Percentiles rank a stretch among this genome's conserved stretches.
These are phyloP conservation scores for Mycetomoellerius zeteki DNA, from an alignment of 1,140 invertebrate species.

Conservation along the genomic window DNA sequence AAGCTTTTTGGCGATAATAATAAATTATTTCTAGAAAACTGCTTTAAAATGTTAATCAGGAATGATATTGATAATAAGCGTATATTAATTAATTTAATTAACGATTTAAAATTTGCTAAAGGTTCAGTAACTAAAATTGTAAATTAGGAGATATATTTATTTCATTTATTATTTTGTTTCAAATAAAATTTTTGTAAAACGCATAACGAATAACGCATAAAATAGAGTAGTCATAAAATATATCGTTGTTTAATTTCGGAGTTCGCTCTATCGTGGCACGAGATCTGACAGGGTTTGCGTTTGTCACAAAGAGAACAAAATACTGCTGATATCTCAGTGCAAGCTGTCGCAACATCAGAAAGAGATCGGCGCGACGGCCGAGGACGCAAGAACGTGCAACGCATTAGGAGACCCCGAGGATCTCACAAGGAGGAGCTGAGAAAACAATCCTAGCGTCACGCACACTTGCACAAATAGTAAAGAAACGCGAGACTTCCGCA, in stretches of 20 bases:
- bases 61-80: background rate
- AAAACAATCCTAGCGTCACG: constrained; percentile 76
- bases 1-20: background rate
- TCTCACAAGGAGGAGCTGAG: constrained; percentile 57
- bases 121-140: background rate
- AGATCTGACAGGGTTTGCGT: constrained; percentile 49
- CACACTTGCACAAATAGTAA: constrained; percentile 79
- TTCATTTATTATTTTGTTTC: background rate
- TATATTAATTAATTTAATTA: constrained; percentile 15
- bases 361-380: constrained; percentile 61
- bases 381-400: constrained; percentile 62
- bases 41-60: background rate
- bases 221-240: background rate
- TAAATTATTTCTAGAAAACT: background rate
- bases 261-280: constrained; percentile 22
- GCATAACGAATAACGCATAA: background rate
- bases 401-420: constrained; percentile 64
- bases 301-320: constrained; percentile 41
- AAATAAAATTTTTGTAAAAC: background rate
- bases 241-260: constrained; percentile 15
- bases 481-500: constrained; percentile 77
- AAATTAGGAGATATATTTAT: background rate
- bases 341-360: constrained; percentile 66
- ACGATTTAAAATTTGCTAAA: background rate
- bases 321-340: background rate